Conservation (phyloP, 2,797 vertebrate species). For the Sebastes trivittatus region DNA sequence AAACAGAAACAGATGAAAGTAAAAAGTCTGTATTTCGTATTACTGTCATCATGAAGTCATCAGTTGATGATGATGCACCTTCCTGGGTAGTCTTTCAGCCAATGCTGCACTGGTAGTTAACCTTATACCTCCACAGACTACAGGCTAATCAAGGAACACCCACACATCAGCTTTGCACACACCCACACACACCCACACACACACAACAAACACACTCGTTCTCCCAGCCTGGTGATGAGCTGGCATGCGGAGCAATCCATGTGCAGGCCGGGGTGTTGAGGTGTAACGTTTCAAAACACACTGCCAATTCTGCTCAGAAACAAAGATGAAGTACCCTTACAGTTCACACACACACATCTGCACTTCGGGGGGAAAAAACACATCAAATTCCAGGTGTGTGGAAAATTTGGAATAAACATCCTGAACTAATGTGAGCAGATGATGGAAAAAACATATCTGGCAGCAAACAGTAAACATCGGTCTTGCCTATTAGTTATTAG, state of each 20-base stretch:
- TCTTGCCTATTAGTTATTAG: conserved; percentile 24
- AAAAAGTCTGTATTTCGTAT: conserved; percentile 30
- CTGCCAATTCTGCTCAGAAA: conserved; percentile 38
- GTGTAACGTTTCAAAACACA: conserved; percentile 70
- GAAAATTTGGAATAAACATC: conserved; percentile 50
- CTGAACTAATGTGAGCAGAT: conserved; percentile 44
- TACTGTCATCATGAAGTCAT: conserved; percentile 48
- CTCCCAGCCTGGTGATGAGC: conserved; percentile 31
- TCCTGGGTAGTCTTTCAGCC: conserved; percentile 47
- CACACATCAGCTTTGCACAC: conserved; percentile 13
- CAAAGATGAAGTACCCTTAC: conserved; percentile 43
- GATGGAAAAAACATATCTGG: conserved; percentile 47
- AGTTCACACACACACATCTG: conserved; percentile 3
- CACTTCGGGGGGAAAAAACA: not conserved
- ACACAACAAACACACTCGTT: not conserved
- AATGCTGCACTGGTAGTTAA: conserved; percentile 41
- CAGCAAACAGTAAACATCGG: conserved; percentile 36
- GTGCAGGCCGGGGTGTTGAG: conserved; percentile 34
- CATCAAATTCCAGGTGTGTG: conserved; percentile 41
- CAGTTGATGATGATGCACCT: conserved; percentile 32
- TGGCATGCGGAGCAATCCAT: conserved; percentile 33
- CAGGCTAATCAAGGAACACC: conserved; percentile 59
- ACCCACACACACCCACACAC: conserved; percentile 8
- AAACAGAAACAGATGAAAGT: conserved; percentile 14
- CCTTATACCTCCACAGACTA: conserved; percentile 50